A percentile compares a stretch with the other conserved stretches of the same genome.
phyloP scores from a whole-genome alignment of 1,140 invertebrate genomes.

The Trichonephila clavata region DNA sequence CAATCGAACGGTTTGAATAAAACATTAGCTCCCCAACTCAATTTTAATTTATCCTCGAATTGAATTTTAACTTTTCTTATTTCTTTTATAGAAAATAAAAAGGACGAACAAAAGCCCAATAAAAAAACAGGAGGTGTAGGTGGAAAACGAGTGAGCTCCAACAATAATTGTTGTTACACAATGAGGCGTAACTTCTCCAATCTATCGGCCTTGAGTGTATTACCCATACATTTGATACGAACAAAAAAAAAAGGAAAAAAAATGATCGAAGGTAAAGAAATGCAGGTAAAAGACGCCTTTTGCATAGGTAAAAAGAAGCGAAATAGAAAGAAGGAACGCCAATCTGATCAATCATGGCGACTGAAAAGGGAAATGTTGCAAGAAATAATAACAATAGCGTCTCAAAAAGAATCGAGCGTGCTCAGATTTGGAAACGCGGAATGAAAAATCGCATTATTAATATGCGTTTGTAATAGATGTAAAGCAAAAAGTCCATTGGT shows the following conservation, averaged over 20 bases:
- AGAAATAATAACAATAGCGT: slow-evolving; percentile 56
- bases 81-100: not conserved
- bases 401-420: slow-evolving; percentile 28
- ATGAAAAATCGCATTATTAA: slow-evolving; percentile 72
- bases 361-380: slow-evolving; percentile 55
- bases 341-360: slow-evolving; percentile 54
- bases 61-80: slow-evolving; percentile 1
- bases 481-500: slow-evolving; percentile 51
- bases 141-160: not conserved
- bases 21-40: not conserved
- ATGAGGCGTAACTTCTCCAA: slow-evolving; percentile 47
- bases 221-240: slow-evolving; percentile 7
- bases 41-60: slow-evolving; percentile 21
- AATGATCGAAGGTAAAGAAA: slow-evolving; percentile 25
- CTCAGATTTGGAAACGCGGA: not conserved
- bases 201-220: slow-evolving; percentile 33
- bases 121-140: slow-evolving; percentile 12
- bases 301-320: slow-evolving; percentile 40
- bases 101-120: not conserved
- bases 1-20: no score
- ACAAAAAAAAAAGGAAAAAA: not conserved
- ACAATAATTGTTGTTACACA: slow-evolving; percentile 37
- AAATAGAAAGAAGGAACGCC: slow-evolving; percentile 35
- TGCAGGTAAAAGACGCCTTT: slow-evolving; percentile 47
- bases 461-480: slow-evolving; percentile 62